Evolutionary conservation across 53 echinoderm and acorn worm genomes (phyloP).

Genomic region (Actinopyga echinites): DNA sequence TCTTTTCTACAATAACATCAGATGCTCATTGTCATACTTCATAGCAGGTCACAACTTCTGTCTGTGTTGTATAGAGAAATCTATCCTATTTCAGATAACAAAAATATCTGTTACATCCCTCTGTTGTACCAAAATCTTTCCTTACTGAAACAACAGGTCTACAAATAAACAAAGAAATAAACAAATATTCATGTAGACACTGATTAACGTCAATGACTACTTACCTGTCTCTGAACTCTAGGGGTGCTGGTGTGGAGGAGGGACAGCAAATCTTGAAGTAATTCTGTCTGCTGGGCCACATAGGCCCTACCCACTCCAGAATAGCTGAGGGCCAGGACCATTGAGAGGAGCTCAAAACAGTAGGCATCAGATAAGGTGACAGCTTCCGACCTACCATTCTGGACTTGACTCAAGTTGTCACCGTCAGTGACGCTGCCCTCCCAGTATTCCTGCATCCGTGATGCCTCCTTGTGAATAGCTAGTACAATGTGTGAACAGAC

Average conservation of each 20-base stretch:
- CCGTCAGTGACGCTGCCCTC: slow-evolving; percentile 60
- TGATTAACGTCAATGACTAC: background rate
- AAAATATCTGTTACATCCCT: too few relatives aligned
- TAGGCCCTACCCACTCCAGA: slow-evolving; percentile 91
- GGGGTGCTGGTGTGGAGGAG: slow-evolving; percentile 93
- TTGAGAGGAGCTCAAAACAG: slow-evolving; percentile 97
- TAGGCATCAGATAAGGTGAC: slow-evolving; percentile 79
- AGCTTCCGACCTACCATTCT: slow-evolving; percentile 17
- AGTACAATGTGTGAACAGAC: slow-evolving; percentile 96
- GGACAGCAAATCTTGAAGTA: slow-evolving; percentile 83
- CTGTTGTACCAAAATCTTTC: too few relatives aligned
- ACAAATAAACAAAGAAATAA: background rate
- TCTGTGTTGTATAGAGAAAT: too few relatives aligned
- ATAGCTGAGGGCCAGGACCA: slow-evolving; percentile 94
- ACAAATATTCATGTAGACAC: background rate
- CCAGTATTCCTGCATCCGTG: slow-evolving; percentile 90
- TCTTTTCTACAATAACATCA: too few relatives aligned
- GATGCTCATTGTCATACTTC: too few relatives aligned
- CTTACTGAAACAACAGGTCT: too few relatives aligned
- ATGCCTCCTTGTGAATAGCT: slow-evolving; percentile 94
- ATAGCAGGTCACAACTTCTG: too few relatives aligned
- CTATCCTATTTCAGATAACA: too few relatives aligned
- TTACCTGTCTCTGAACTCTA: slow-evolving; percentile 92
- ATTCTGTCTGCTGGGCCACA: slow-evolving; percentile 85
- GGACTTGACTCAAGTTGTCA: slow-evolving; percentile 32